These are phyloP conservation scores for Phalacrocorax carbo DNA, from an alignment of 2,113 vertebrate genomes.

Conservation along the genomic window DNA sequence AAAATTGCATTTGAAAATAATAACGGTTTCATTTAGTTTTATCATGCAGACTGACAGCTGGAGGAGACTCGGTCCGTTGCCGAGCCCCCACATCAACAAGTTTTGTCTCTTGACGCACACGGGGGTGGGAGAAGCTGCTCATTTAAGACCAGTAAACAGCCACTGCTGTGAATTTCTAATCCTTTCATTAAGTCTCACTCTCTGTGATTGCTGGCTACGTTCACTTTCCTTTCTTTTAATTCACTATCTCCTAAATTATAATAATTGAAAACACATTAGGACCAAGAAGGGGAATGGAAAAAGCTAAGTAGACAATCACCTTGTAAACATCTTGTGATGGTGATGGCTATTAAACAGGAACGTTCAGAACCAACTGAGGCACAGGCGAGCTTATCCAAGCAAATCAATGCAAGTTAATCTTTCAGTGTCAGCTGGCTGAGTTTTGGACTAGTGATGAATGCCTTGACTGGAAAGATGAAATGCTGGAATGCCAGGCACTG, in stretches of 20 bases:
- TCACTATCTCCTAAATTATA: constrained; percentile 56
- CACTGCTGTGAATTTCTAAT: constrained; percentile 29
- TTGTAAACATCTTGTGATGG: constrained; percentile 74
- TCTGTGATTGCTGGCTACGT: not conserved
- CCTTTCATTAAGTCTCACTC: not conserved
- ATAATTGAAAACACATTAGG: constrained; percentile 65
- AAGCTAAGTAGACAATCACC: constrained; percentile 66
- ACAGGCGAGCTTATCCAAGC: constrained; percentile 81
- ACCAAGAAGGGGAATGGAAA: constrained; percentile 16
- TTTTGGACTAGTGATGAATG: constrained; percentile 83
- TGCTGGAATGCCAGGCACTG: constrained; percentile 78
- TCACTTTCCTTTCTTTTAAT: constrained; percentile 54
- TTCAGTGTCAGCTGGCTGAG: constrained; percentile 82
- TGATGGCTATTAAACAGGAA: constrained; percentile 73
- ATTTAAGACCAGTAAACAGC: constrained; percentile 28
- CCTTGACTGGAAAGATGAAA: constrained; percentile 82
- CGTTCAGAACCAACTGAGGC: constrained; percentile 68
- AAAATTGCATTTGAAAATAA: constrained; percentile 39
- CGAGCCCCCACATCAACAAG: constrained; percentile 38
- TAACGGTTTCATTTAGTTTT: not conserved
- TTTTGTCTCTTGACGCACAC: constrained; percentile 1
- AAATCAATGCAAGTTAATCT: constrained; percentile 89
- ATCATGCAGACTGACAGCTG: constrained; percentile 30
- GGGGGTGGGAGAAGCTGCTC: not conserved
- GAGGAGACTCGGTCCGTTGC: constrained; percentile 12